phyloP scores from a whole-genome alignment of 2,797 vertebrate species.

The Glossophaga mutica region DNA sequence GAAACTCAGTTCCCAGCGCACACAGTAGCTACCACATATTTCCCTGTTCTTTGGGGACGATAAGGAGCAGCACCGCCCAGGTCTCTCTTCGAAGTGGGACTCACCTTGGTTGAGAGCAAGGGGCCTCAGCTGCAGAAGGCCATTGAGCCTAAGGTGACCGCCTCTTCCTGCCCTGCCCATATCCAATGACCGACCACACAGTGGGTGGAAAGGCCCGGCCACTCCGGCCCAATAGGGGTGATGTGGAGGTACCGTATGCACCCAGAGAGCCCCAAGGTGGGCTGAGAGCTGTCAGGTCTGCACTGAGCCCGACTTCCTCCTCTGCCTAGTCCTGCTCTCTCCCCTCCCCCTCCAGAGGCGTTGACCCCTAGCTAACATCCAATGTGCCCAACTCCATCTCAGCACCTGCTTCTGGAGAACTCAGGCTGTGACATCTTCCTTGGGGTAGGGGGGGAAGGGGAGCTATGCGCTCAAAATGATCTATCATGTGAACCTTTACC shows the following conservation, averaged over 20 bases:
- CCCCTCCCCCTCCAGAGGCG: background rate
- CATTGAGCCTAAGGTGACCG: background rate
- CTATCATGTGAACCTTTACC: background rate
- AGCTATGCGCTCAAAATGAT: too few species aligned
- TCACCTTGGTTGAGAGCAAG: background rate
- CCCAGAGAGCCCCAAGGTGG: background rate
- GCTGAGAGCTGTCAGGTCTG: background rate
- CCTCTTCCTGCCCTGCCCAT: background rate
- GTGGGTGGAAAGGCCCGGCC: background rate
- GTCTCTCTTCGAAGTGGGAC: background rate
- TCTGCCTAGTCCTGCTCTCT: background rate
- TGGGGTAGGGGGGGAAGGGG: rapidly evolving
- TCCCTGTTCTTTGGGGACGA: background rate
- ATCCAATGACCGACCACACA: rapidly evolving
- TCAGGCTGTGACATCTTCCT: background rate
- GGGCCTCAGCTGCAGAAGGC: background rate
- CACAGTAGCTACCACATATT: background rate
- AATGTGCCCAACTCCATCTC: background rate
- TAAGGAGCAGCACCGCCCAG: too few species aligned
- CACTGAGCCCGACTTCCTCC: background rate
- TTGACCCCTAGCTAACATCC: background rate
- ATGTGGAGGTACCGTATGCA: rapidly evolving
- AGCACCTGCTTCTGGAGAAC: background rate
- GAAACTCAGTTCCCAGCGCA: background rate
- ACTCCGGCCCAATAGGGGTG: background rate